Conservation (phyloP, 2,797 vertebrate species). For the Pempheris klunzingeri region DNA sequence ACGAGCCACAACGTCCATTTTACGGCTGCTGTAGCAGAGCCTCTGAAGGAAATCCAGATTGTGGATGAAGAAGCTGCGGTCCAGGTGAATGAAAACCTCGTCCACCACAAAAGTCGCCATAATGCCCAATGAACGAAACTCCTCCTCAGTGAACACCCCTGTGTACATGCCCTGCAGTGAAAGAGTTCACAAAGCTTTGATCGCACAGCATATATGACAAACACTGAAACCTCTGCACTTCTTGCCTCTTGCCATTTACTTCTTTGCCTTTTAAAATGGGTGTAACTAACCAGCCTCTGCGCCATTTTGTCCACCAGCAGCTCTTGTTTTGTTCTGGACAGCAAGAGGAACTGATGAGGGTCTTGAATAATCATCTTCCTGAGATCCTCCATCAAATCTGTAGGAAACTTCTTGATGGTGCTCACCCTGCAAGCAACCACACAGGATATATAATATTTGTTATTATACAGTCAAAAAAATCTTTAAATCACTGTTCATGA, state of each 20-base stretch:
- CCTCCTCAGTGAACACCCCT: conserved; percentile 79
- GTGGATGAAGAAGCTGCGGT: conserved; percentile 79
- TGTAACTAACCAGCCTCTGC: conserved; percentile 85
- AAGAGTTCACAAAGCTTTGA: background rate
- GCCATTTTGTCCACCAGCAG: conserved; percentile 86
- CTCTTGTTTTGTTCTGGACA: conserved; percentile 79
- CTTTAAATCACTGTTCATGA: background rate
- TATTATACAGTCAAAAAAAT: background rate
- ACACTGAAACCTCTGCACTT: background rate
- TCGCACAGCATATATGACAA: background rate
- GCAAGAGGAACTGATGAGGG: conserved; percentile 78
- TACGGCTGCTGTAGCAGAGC: conserved; percentile 82
- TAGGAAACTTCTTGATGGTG: conserved; percentile 84
- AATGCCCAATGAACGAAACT: conserved; percentile 83
- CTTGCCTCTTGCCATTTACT: background rate
- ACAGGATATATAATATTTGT: background rate
- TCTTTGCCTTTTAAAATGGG: background rate
- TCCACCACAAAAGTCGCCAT: conserved; percentile 85
- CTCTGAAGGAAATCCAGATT: conserved; percentile 75
- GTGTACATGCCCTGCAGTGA: conserved; percentile 80
- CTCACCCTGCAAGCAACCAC: conserved; percentile 76
- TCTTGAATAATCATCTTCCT: conserved; percentile 78
- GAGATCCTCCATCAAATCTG: conserved; percentile 77
- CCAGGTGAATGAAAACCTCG: conserved; percentile 82
- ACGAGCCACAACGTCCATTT: conserved; percentile 78